A percentile compares a stretch with the other conserved stretches of the same genome.
Conservation (phyloP, 1,140 invertebrate species). For the Macrobrachium rosenbergii region DNA sequence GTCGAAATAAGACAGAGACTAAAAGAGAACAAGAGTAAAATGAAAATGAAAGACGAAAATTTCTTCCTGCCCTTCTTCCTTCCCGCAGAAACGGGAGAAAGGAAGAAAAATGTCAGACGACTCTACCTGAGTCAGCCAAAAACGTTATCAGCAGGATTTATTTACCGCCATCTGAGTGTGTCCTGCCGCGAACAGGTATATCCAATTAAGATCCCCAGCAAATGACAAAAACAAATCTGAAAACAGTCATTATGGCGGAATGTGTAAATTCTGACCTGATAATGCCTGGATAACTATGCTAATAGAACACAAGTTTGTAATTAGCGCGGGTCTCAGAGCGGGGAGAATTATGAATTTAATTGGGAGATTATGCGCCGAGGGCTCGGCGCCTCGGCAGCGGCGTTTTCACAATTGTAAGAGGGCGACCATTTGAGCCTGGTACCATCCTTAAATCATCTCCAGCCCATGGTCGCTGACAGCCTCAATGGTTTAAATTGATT, state of each 20-base stretch:
- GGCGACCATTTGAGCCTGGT: neutral
- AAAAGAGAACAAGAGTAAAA: no score
- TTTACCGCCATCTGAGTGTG: no score
- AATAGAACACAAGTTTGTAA: slow-evolving; percentile 48
- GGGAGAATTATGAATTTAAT: slow-evolving; percentile 42
- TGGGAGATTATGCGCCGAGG: slow-evolving; percentile 26
- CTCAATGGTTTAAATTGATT: no score
- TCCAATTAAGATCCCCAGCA: slow-evolving; percentile 35
- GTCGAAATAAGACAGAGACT: no score
- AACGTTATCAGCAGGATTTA: no score
- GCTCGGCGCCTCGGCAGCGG: neutral
- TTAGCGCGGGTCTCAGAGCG: slow-evolving; percentile 31
- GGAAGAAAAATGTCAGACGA: no score
- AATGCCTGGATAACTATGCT: slow-evolving; percentile 36
- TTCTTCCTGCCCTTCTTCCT: no score
- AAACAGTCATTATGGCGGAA: slow-evolving; percentile 50
- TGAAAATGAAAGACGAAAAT: no score
- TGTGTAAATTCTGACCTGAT: slow-evolving; percentile 44
- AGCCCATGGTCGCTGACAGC: no score
- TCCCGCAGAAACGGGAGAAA: no score
- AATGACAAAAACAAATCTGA: slow-evolving; percentile 41
- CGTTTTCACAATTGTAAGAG: slow-evolving; percentile 43
- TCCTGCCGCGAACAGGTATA: slow-evolving; percentile 38
- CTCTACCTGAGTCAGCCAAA: no score
- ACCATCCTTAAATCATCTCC: neutral